Conservation (phyloP, 2,797 vertebrate species). For the Spinibarbus caldwelli region DNA sequence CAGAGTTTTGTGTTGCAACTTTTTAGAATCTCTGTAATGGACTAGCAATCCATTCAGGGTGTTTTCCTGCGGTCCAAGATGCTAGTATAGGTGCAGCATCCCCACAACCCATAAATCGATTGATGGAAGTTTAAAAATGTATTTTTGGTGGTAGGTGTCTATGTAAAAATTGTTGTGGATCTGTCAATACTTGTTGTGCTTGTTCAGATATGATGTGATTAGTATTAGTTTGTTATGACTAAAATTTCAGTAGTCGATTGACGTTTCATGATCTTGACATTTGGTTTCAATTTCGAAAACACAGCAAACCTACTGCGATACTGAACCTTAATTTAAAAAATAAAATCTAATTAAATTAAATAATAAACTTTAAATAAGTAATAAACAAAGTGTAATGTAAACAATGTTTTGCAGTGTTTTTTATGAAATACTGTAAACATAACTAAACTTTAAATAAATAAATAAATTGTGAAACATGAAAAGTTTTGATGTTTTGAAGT, state of each 20-base stretch:
- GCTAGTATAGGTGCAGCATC: background rate
- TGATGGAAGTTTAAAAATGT: background rate
- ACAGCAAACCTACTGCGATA: background rate
- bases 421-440: background rate
- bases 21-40: background rate
- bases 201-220: background rate
- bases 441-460: background rate
- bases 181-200: background rate
- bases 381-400: background rate
- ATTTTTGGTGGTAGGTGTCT: too few relatives aligned
- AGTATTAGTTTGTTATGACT: background rate
- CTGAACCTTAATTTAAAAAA: background rate
- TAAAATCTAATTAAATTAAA: too few relatives aligned
- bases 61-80: background rate
- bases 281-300: background rate
- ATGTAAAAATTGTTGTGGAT: background rate
- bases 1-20: background rate
- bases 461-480: background rate
- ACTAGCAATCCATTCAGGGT: background rate
- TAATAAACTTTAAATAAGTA: background rate
- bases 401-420: background rate
- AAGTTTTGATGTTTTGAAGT: background rate
- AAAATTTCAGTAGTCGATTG: background rate
- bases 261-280: background rate
- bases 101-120: background rate